These are phyloP conservation scores for Lagopus muta DNA, from an alignment of 2,113 vertebrate genomes.

Conservation along the genomic window DNA sequence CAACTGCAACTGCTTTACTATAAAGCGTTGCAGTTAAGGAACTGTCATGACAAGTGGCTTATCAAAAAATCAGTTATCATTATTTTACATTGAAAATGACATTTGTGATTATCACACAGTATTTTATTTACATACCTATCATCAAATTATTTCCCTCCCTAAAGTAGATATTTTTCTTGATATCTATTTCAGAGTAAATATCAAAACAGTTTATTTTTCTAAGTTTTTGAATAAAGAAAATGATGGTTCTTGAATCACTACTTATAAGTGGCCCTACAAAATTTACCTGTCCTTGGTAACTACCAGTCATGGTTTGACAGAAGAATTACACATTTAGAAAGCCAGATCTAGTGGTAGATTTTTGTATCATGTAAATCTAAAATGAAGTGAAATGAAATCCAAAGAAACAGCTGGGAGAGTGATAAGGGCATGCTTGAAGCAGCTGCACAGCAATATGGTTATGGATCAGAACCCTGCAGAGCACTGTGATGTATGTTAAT, in stretches of 20 bases:
- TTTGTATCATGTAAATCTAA: not conserved
- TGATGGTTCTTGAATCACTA: not conserved
- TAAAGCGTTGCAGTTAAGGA: not conserved
- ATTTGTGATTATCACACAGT: not conserved
- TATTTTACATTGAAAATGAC: not conserved
- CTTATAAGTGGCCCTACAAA: not conserved
- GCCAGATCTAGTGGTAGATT: not conserved
- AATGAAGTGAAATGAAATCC: slow-evolving; percentile 18
- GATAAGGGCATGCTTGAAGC: slow-evolving; percentile 5
- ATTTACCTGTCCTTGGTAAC: not conserved
- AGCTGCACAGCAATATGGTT: not conserved
- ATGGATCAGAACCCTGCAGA: not conserved
- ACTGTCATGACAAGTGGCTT: not conserved
- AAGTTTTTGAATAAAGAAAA: accelerated
- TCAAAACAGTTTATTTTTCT: not conserved
- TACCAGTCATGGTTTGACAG: not conserved
- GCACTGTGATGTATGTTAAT: not conserved
- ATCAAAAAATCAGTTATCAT: not conserved
- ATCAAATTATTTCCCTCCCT: not conserved
- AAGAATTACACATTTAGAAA: not conserved
- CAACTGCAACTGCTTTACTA: not conserved
- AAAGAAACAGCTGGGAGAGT: not conserved
- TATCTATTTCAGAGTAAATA: not conserved
- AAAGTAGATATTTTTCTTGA: not conserved
- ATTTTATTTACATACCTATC: not conserved